Percentiles rank a stretch among this genome's conserved stretches.
These are phyloP conservation scores for Meriones unguiculatus DNA, from an alignment of 2,113 vertebrate species.

Conservation along the genomic window DNA sequence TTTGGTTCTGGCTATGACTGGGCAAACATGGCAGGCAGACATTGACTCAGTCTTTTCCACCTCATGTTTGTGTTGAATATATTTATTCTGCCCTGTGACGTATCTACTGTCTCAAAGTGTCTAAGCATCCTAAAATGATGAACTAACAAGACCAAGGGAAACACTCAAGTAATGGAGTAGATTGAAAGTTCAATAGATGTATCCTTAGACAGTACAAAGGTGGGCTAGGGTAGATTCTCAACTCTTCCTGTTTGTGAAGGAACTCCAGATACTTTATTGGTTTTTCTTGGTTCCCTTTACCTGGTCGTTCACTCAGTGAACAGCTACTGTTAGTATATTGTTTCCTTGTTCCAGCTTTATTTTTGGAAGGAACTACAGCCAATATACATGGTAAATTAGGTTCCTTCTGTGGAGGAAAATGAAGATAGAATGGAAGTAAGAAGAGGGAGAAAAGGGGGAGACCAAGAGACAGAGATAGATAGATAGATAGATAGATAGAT, in stretches of 20 bases:
- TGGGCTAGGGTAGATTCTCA: rapidly evolving
- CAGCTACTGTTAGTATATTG: background rate
- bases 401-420: background rate
- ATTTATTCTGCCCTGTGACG: background rate
- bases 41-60: background rate
- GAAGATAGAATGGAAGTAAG: background rate
- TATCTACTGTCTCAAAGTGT: background rate
- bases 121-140: background rate
- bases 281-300: background rate
- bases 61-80: background rate
- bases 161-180: background rate
- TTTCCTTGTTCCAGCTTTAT: background rate
- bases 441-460: too few species aligned
- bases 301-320: background rate
- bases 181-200: background rate
- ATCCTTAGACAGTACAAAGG: background rate
- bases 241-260: background rate
- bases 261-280: background rate
- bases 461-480: background rate
- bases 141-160: background rate
- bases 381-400: background rate
- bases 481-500: background rate
- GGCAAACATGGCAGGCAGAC: background rate
- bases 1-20: background rate
- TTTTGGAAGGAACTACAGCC: background rate